These are phyloP conservation scores for Cataglyphis livida DNA, from an alignment of 2,888 invertebrate genomes.

Conservation along the genomic window DNA sequence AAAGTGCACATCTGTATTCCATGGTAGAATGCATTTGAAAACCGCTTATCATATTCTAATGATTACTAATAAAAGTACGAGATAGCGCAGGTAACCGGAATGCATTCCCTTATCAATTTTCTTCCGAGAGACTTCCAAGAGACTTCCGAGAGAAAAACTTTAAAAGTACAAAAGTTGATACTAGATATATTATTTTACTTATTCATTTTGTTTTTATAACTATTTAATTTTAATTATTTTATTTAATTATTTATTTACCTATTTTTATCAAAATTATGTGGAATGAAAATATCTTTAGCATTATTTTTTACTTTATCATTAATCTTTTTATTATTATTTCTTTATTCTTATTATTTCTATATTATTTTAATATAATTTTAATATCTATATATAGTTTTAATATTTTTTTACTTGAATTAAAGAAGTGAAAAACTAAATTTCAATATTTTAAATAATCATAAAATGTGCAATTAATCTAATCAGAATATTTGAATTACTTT, in stretches of 20 bases:
- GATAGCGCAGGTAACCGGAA: background rate
- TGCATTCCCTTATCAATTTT: background rate
- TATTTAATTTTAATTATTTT: background rate
- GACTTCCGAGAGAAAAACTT: background rate
- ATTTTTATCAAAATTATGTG: background rate
- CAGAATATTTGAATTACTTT: background rate
- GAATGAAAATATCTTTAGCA: background rate
- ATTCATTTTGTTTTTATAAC: background rate
- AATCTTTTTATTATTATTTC: background rate
- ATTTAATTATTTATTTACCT: background rate
- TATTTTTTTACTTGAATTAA: background rate
- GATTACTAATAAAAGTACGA: background rate
- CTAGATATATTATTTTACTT: background rate
- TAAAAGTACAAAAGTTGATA: background rate
- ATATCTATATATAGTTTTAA: background rate
- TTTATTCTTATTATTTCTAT: background rate
- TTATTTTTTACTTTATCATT: background rate
- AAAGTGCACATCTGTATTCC: conserved; percentile 9
- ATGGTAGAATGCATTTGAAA: background rate
- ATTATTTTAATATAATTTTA: background rate
- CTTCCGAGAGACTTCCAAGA: background rate
- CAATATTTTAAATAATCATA: background rate
- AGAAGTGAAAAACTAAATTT: background rate
- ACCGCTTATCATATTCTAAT: background rate
- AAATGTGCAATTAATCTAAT: background rate